Evolutionary conservation across 2,797 vertebrate species (phyloP).

Genomic region (Danio tinwini): DNA sequence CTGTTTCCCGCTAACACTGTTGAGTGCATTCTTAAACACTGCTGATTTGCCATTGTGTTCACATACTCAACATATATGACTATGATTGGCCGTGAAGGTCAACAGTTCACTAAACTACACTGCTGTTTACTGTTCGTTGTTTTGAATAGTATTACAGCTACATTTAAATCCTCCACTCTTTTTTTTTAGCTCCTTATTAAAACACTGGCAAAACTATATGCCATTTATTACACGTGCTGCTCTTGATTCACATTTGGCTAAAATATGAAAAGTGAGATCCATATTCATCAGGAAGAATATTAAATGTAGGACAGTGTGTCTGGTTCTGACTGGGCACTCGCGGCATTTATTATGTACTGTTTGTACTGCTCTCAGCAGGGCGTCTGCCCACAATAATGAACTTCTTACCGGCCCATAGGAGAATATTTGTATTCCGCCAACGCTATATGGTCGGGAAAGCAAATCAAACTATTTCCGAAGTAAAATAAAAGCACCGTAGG

Average conservation of each 20-base stretch:
- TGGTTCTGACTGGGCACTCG: neutral
- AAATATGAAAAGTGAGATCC: slow-evolving; percentile 19
- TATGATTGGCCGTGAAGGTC: too few species aligned
- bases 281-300: slow-evolving; percentile 32
- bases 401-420: slow-evolving; percentile 35
- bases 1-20: too few species aligned
- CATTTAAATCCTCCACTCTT: neutral
- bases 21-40: too few species aligned
- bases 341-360: slow-evolving; percentile 30
- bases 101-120: too few species aligned
- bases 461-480: slow-evolving; percentile 49
- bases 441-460: slow-evolving; percentile 13
- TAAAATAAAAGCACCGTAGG: slow-evolving; percentile 40
- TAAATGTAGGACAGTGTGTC: neutral
- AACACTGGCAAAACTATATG: slow-evolving; percentile 37
- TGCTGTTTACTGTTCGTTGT: neutral
- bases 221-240: slow-evolving; percentile 42
- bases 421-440: slow-evolving; percentile 34
- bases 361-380: slow-evolving; percentile 22
- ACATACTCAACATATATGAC: too few species aligned
- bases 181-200: slow-evolving; percentile 42
- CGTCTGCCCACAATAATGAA: slow-evolving; percentile 29
- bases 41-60: too few species aligned
- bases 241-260: slow-evolving; percentile 19
- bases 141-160: neutral